Conservation (phyloP, 2,113 vertebrate genomes). For the Lasiurus cinereus region DNA sequence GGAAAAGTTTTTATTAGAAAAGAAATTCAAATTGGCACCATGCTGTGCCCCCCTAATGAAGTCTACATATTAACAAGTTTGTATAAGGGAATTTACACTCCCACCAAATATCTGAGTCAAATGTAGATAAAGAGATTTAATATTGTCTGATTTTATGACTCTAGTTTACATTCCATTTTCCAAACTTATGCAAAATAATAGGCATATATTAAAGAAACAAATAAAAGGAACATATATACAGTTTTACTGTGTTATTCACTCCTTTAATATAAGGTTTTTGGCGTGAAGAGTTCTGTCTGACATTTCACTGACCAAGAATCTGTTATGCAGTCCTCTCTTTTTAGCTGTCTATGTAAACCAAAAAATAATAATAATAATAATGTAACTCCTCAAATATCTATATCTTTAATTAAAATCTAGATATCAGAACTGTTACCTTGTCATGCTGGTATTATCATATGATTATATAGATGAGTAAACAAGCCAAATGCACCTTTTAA, state of each 20-base stretch:
- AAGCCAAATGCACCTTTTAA: neutral
- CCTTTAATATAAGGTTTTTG: neutral
- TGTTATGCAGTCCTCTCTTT: neutral
- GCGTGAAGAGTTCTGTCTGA: neutral
- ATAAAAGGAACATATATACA: neutral
- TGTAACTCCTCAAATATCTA: neutral
- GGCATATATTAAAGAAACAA: neutral
- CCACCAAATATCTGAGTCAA: neutral
- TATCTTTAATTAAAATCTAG: conserved; percentile 36
- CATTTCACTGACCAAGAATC: neutral
- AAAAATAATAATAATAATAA: neutral
- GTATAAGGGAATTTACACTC: neutral
- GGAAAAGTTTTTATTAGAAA: conserved; percentile 16
- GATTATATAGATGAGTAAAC: neutral
- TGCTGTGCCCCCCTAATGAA: neutral
- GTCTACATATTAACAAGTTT: neutral
- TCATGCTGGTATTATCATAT: conserved; percentile 4
- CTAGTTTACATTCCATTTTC: neutral
- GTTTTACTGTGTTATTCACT: neutral
- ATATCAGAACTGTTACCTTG: neutral
- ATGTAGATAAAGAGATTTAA: neutral
- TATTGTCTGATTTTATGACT: neutral
- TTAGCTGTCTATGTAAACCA: neutral
- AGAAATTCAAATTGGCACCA: neutral
- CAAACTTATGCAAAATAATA: neutral